Conservation (phyloP, 2,113 vertebrate species). For the Tamias sibiricus region DNA sequence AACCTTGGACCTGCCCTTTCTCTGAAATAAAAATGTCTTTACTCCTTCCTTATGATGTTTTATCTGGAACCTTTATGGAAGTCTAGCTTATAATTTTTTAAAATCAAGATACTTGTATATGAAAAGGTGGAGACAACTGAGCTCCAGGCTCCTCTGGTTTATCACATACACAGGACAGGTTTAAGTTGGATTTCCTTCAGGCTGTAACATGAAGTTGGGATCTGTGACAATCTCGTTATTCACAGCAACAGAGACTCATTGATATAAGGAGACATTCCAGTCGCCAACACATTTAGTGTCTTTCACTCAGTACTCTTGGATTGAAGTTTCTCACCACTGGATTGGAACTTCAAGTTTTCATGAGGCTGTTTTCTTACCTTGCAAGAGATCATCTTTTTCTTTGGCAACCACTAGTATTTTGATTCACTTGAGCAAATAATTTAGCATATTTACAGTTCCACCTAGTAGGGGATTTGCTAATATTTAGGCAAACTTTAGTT, state of each 20-base stretch:
- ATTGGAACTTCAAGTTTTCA: background rate
- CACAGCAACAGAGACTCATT: constrained; percentile 41
- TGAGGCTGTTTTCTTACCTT: background rate
- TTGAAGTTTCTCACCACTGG: background rate
- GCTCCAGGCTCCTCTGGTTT: constrained; percentile 76
- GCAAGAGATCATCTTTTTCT: background rate
- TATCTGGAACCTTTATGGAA: constrained; percentile 64
- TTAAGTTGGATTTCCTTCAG: constrained; percentile 81
- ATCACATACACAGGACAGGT: constrained; percentile 72
- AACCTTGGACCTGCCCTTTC: background rate
- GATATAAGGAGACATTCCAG: background rate
- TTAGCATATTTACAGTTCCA: background rate
- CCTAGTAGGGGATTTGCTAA: background rate
- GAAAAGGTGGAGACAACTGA: constrained; percentile 83
- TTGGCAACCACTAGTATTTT: background rate
- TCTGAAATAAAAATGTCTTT: background rate
- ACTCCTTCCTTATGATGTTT: constrained; percentile 17
- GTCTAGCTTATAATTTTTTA: constrained; percentile 69
- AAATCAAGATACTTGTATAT: constrained; percentile 83
- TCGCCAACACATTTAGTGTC: background rate
- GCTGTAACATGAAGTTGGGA: constrained; percentile 77
- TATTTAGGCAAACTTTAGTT: background rate
- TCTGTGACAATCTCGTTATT: constrained; percentile 76
- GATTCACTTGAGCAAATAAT: background rate
- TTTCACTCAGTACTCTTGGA: background rate